Conservation (phyloP, 2,888 invertebrate genomes). For the Euplagia quadripunctaria region DNA sequence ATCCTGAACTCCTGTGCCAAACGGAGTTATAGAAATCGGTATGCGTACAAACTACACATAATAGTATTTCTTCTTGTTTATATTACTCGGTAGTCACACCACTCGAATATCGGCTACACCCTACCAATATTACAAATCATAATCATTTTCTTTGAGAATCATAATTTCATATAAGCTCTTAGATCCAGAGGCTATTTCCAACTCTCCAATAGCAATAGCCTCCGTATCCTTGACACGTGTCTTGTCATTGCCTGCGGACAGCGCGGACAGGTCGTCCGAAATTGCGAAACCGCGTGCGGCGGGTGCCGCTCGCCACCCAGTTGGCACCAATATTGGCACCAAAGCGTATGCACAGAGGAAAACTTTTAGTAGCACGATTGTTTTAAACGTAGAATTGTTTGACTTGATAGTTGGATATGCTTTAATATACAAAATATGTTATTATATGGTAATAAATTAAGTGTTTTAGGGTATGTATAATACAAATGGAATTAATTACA, state of each 20-base stretch:
- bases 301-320: slow-evolving; percentile 59
- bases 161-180: background rate
- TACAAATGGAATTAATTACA: too few species aligned
- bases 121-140: slow-evolving; percentile 1
- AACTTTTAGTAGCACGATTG: slow-evolving; percentile 26
- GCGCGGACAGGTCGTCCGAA: slow-evolving; percentile 79
- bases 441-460: background rate
- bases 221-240: slow-evolving; percentile 58
- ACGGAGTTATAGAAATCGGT: too few species aligned
- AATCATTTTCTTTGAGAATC: background rate
- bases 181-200: background rate
- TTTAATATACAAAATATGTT: background rate
- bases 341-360: slow-evolving; percentile 35
- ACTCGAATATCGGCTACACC: background rate
- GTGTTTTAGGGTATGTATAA: too few species aligned
- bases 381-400: slow-evolving; percentile 14
- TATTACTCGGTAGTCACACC: background rate
- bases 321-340: slow-evolving; percentile 73
- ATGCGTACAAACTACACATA: too few species aligned
- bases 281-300: slow-evolving; percentile 84
- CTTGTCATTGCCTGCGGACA: slow-evolving; percentile 79
- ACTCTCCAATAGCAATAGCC: slow-evolving; percentile 33
- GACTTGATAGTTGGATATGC: background rate
- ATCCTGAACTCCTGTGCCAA: too few species aligned
- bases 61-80: too few species aligned